These are phyloP conservation scores for Cynodonichthys magdalenae DNA, from an alignment of 2,797 vertebrate species.

Conservation along the genomic window DNA sequence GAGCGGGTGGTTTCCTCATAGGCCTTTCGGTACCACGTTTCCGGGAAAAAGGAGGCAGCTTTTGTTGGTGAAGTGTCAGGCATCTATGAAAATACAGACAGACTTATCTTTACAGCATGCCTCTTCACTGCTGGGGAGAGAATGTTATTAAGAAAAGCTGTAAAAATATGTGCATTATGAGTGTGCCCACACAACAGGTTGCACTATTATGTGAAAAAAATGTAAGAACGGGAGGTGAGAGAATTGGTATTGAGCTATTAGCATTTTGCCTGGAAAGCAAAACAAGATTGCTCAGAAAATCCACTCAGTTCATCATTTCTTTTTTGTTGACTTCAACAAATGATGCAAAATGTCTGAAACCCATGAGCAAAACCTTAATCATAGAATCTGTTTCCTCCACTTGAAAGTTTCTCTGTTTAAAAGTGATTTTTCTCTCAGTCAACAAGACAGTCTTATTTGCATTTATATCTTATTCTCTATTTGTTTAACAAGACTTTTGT, in stretches of 20 bases:
- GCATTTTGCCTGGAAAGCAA: slow-evolving; percentile 22
- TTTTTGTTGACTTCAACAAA: slow-evolving; percentile 2
- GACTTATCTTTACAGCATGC: neutral
- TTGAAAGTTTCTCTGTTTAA: no score
- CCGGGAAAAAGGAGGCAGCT: slow-evolving; percentile 90
- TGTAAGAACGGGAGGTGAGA: neutral
- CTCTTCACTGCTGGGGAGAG: neutral
- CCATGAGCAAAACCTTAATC: neutral
- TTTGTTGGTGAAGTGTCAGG: slow-evolving; percentile 91
- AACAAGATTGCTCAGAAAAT: neutral
- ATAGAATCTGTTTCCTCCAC: no score
- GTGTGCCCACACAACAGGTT: slow-evolving; percentile 15
- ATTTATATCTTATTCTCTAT: no score
- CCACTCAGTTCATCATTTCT: neutral
- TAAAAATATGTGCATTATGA: neutral
- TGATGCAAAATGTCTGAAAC: neutral
- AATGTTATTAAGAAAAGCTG: neutral
- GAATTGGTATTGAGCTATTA: slow-evolving; percentile 20
- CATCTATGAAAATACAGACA: slow-evolving; percentile 76
- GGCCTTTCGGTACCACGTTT: slow-evolving; percentile 94
- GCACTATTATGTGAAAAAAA: slow-evolving; percentile 4
- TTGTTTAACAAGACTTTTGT: no score
- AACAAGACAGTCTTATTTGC: no score
- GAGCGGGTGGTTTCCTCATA: slow-evolving; percentile 89
- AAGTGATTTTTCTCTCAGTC: no score